Evolutionary conservation across 2,888 invertebrate genomes (phyloP), one percentile per base, ranked within the genome.

Genomic region (Dynastes tityus): DNA sequence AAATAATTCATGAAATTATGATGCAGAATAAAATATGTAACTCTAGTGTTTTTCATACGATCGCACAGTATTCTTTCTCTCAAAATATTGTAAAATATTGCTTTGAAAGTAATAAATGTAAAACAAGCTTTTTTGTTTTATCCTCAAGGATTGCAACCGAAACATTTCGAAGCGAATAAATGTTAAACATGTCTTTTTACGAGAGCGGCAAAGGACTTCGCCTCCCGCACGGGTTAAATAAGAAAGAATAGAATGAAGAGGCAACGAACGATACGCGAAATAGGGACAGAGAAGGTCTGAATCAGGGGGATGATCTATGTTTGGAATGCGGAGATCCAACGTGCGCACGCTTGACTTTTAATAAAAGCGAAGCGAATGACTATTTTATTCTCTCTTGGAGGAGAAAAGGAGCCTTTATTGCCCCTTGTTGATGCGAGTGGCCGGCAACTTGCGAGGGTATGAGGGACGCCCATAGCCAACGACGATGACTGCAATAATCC

Each of bases 301-400:
- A 85, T 85, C 82, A 82, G 80, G 82, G 83, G 84, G 84, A 80
- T 82, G 83, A 64, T 80, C 84, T 73, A 73, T 61, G 40, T 73
- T 37, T 58, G 73, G 73, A 73, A 73, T 73, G 73, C 73, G 73
- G 58, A 73, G 73, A 73, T 73, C 73, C 58, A 86, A 85, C 86
- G 86, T 87, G 86, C 86, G 86, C 87, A 87, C 87, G 87, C 87
- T 87, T 87, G 87, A 87, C 87, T 87, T 87, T 87, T 87, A 87
- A 86, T 87, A 87, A 87, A 87, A 86, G 85, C 85, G 84, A 83
- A 83, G 85, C 86, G 87, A 87, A 87, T 86, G 86, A 86, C 86
- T 86, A 86, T 87, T 87, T 87, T 86, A 87, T 87, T 86, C 84
- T 83, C 73, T 73, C 40, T 73, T 58, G 73, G 73, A 73, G 37